Evolutionary conservation across 2,113 vertebrate species (phyloP).

Genomic region (Ranitomeya variabilis): DNA sequence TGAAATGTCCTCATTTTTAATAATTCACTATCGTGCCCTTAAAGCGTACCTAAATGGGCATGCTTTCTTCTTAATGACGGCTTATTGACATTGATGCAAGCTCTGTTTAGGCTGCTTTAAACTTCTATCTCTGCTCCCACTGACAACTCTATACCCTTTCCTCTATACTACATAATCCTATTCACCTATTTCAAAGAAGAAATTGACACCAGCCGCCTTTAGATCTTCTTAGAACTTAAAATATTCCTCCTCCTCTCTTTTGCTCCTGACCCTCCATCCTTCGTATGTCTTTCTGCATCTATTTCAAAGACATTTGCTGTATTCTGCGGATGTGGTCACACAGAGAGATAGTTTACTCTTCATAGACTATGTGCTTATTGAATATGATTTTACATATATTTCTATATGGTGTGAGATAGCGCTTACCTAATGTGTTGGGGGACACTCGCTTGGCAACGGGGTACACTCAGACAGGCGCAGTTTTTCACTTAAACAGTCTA

Average conservation of each 20-base stretch:
- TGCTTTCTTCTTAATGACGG: background rate
- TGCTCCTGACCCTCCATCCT: constrained; percentile 20
- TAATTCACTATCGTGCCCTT: background rate
- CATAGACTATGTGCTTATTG: background rate
- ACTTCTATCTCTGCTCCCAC: background rate
- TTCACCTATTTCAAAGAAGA: constrained; percentile 4
- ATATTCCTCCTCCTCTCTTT: constrained; percentile 30
- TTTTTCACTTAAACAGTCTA: too few species aligned
- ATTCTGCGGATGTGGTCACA: background rate
- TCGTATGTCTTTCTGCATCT: background rate
- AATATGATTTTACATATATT: background rate
- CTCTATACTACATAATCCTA: constrained; percentile 8
- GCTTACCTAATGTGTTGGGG: too few species aligned
- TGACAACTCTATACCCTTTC: background rate
- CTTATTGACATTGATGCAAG: background rate
- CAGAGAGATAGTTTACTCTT: background rate
- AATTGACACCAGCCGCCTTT: constrained; percentile 7
- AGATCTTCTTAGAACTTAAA: constrained; percentile 1
- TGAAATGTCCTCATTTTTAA: background rate
- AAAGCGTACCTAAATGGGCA: background rate
- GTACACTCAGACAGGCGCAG: too few species aligned
- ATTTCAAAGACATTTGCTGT: constrained; percentile 10
- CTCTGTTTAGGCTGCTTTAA: background rate
- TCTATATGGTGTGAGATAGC: background rate
- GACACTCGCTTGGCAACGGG: too few species aligned